Conservation (phyloP, 2,113 vertebrate species). For the Electrona antarctica region DNA sequence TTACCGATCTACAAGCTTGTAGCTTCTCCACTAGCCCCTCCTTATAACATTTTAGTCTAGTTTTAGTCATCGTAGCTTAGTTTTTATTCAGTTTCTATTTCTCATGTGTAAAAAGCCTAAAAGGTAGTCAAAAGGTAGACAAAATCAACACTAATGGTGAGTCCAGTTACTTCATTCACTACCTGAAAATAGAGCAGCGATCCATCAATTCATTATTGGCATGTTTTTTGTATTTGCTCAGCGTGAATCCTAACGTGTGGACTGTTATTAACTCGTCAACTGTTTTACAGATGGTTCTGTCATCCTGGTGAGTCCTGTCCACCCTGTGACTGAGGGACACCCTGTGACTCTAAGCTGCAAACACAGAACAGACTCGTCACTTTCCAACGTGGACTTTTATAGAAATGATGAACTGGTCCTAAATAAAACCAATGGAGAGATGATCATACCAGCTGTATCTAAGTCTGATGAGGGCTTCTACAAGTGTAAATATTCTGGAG, state of each 20-base stretch:
- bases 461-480: constrained; percentile 54
- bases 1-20: no score
- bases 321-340: constrained; percentile 47
- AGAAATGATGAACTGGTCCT: constrained; percentile 33
- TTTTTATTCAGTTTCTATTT: no score
- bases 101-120: no score
- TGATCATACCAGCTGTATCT: constrained; percentile 44
- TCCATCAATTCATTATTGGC: background rate
- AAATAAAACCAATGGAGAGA: constrained; percentile 9
- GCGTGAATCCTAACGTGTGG: background rate
- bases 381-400: constrained; percentile 31
- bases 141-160: no score
- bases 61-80: no score
- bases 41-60: no score
- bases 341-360: constrained; percentile 54
- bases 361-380: fast-evolving
- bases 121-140: no score
- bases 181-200: no score
- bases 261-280: no score
- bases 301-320: constrained; percentile 51
- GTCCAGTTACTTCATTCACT: no score
- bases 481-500: constrained; percentile 18
- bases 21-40: no score
- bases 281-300: constrained; percentile 4
- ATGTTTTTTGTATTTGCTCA: background rate